Base-by-base conservation (phyloP, 2,113 vertebrate species). In the Ammospiza caudacuta region DNA sequence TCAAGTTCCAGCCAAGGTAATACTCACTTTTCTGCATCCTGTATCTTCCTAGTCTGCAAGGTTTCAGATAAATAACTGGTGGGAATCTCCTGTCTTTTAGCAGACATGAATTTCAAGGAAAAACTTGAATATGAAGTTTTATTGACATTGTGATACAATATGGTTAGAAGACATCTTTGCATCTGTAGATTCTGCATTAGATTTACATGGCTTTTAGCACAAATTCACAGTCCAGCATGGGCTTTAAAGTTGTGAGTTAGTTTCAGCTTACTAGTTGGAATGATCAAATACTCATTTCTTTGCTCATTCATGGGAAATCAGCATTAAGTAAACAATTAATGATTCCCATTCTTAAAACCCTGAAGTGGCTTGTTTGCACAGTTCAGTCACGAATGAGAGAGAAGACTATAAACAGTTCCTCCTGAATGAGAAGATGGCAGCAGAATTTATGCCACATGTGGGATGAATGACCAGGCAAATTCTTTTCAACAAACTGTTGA, bases 1-100 rank as follows among this genome's bases (percentile, higher is more conserved):
- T 87, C 99, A 99, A 83, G 98, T 98, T 76, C 98, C 98, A 62
- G 89, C 97, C 20, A 98, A 98, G 98, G 99, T 99, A 98, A 98
- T 91, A 82, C 3, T 97, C 39, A n/a, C 23, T 29, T 57, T 91
- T 92, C 43, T 51, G 41, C 20, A n/a, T 85, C 23, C 7, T 55
- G 1, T 52, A 12, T 70, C 33, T 69, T 58, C 22, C 31, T 78
- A 51, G 51, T 76, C 22, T 9, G 20, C 25, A 47, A 57, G n/a
- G n/a, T 57, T 83, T 80, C 27, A 64, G 59, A 12, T 87, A 76
- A 47, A 22, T 72, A 67, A 66, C 15, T 6, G 29, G 19, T 20
- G 23, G 5, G 29, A 92, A 31, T 64, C 41, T 57, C 86, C 25
- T 76, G 29, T 69, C 22, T 89, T 82, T 16, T 61, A 52, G 41